Evolutionary conservation across 2,888 invertebrate species (phyloP), one percentile per base, ranked within the genome.

Genomic region (Thymelicus sylvestris): DNA sequence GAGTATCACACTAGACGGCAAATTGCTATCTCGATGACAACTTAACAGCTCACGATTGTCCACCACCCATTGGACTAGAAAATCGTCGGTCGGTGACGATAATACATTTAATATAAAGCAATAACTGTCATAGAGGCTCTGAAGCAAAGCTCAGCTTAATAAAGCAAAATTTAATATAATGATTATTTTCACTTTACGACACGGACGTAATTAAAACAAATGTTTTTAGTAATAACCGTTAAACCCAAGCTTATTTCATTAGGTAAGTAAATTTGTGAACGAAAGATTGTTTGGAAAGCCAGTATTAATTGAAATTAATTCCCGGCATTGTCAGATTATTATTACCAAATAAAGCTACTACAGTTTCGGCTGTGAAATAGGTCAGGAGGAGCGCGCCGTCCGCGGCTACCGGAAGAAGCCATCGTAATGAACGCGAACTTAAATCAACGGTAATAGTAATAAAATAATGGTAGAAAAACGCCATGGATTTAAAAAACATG

Each of bases 301-400:
- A 50, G 59, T 50, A 65, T 70, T 65, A 64, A 63, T 70, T 69
- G 64, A 50, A 70, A 70, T 70, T 70, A 70, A 64, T 65, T 31
- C 24, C 47, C 38, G 50, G 50, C 47, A 57, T 61, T 48, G 64
- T 69, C 68, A 55, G 63, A 63, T 57, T 55, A 48, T 52, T 67
- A 61, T 67, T 66, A 38, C 57, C 2, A 38, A 31, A 57, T 57
- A 57, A 57, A 57, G 31, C 57, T 57, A 57, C 13, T 38, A 6
- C 38, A 13, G 31, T 24, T 24, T 10, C 24, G 52, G 50, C 13
- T 47, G 47, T 1, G 13, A 47, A 13, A 12, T 47, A 15, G 15
- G 50, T 50, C n/a, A 50, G n/a, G 7, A n/a, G 15, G 15, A 15
- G 3, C 50, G 50, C 7, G 7, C 6, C 47, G 3, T 19, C 5